Evolutionary conservation across 1,140 invertebrate genomes (phyloP).

Genomic region (Drosophila miranda): DNA sequence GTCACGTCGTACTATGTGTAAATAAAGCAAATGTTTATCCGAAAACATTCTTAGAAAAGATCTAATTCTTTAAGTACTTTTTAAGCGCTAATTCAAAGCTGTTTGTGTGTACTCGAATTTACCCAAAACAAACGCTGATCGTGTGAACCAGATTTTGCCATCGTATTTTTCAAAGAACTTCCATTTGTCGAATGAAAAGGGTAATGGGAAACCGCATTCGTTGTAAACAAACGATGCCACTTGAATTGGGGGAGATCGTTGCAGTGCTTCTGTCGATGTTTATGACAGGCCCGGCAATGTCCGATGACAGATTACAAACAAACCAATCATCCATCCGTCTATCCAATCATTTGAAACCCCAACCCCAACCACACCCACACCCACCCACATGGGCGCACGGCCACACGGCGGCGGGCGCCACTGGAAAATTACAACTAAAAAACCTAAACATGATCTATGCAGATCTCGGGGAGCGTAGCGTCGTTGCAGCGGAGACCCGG

Average conservation of each 20-base stretch:
- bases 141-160: no score
- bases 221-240: slow-evolving; percentile 51
- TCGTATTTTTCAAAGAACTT: slow-evolving; percentile 6
- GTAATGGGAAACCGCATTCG: slow-evolving; percentile 1
- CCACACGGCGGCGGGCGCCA: slow-evolving; percentile 36
- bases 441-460: slow-evolving; percentile 31
- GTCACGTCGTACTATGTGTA: no score
- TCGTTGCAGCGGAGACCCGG: slow-evolving; percentile 7
- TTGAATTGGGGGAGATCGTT: slow-evolving; percentile 28
- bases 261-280: slow-evolving; percentile 15
- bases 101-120: no score
- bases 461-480: slow-evolving; percentile 19
- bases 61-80: no score
- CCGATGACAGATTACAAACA: slow-evolving; percentile 70
- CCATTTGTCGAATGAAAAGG: slow-evolving; percentile 8
- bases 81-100: no score
- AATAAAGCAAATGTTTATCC: no score
- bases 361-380: slow-evolving; percentile 20
- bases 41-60: no score
- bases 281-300: slow-evolving; percentile 50
- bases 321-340: slow-evolving; percentile 16
- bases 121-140: no score
- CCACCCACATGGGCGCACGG: slow-evolving; percentile 4
- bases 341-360: slow-evolving; percentile 21
- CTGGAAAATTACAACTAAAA: slow-evolving; percentile 6